Conservation (phyloP, 2,888 invertebrate genomes). For the Drosophila cyrtoloma region DNA sequence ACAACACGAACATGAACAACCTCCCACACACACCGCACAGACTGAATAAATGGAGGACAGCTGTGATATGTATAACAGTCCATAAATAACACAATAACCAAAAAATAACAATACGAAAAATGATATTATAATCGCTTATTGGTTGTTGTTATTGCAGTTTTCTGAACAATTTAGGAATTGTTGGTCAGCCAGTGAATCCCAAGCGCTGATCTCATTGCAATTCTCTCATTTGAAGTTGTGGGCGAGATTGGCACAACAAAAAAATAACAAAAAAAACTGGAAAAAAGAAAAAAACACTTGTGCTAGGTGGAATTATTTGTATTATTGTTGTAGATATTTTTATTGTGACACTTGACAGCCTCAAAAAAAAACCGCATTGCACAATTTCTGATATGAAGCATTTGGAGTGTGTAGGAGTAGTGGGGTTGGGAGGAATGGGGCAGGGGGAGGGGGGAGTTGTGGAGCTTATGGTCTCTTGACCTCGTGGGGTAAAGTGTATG, state of each 20-base stretch:
- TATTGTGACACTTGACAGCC: slow-evolving; percentile 53
- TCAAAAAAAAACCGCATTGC: slow-evolving; percentile 35
- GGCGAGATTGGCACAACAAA: slow-evolving; percentile 26
- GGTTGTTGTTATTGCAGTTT: slow-evolving; percentile 20
- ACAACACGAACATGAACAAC: slow-evolving; percentile 58
- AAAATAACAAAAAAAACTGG: not conserved
- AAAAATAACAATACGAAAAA: slow-evolving; percentile 17
- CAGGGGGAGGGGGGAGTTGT: not conserved
- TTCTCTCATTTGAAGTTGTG: slow-evolving; percentile 50
- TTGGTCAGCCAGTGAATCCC: slow-evolving; percentile 37
- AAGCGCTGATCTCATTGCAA: slow-evolving; percentile 73
- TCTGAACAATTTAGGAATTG: slow-evolving; percentile 40
- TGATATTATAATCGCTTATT: slow-evolving; percentile 36
- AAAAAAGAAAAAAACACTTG: slow-evolving; percentile 37
- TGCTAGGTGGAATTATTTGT: slow-evolving; percentile 38
- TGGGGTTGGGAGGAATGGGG: not conserved
- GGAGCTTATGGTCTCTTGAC: slow-evolving; percentile 62
- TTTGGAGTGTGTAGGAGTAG: not conserved
- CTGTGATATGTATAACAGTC: slow-evolving; percentile 66
- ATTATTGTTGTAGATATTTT: slow-evolving; percentile 26
- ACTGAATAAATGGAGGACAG: slow-evolving; percentile 19
- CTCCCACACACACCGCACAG: slow-evolving; percentile 56
- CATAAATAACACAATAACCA: slow-evolving; percentile 57
- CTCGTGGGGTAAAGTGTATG: slow-evolving; percentile 51
- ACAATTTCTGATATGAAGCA: slow-evolving; percentile 51